phyloP scores from a whole-genome alignment of 2,113 vertebrate genomes.

The Melanotaenia duboulayi region DNA sequence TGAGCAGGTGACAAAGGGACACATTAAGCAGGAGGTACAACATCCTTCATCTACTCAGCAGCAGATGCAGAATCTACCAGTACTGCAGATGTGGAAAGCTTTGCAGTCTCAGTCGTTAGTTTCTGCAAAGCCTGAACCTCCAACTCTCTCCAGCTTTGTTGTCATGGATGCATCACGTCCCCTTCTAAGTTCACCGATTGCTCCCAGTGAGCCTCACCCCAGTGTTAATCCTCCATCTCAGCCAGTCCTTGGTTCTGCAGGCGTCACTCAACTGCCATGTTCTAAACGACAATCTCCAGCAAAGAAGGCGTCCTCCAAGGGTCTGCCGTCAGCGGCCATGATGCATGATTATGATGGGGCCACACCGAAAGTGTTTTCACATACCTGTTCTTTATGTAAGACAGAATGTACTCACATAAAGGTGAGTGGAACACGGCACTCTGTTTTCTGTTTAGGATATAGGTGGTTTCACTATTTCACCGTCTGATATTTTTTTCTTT shows the following conservation, averaged over 20 bases:
- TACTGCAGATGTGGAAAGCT: background rate
- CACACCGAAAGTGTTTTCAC: constrained; percentile 92
- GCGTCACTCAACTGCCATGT: background rate
- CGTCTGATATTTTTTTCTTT: background rate
- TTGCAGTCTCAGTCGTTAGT: constrained; percentile 23
- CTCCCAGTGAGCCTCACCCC: constrained; percentile 27
- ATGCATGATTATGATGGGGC: constrained; percentile 94
- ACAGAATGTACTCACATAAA: constrained; percentile 91
- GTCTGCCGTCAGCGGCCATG: constrained; percentile 88
- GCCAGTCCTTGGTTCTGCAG: background rate
- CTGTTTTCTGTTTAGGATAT: constrained; percentile 19
- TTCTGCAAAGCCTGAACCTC: background rate
- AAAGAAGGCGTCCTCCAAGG: constrained; percentile 65
- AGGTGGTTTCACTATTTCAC: background rate
- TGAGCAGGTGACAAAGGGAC: background rate
- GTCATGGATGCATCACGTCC: background rate
- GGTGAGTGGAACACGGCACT: constrained; percentile 87
- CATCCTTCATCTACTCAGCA: background rate
- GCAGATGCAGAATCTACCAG: background rate
- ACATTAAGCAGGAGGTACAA: background rate
- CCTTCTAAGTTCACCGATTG: rapidly evolving
- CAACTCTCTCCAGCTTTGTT: background rate
- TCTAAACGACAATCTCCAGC: background rate
- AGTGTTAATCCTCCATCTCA: background rate
- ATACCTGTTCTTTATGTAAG: constrained; percentile 98